Evolutionary conservation across 2,113 vertebrate genomes (phyloP).

Genomic region (Theristicus caerulescens): DNA sequence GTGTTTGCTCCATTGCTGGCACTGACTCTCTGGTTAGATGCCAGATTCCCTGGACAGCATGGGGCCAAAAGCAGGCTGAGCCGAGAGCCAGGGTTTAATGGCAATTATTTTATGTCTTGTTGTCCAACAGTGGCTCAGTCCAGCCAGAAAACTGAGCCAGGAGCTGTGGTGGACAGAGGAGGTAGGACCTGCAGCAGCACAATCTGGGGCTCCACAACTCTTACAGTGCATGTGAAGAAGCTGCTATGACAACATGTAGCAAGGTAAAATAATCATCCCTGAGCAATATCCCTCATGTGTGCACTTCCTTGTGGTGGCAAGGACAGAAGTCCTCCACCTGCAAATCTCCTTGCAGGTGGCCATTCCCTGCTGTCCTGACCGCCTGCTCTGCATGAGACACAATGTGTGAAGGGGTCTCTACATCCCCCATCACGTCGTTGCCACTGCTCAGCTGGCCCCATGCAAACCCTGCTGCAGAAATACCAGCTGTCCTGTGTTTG

Average conservation of each 20-base stretch:
- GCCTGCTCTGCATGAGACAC: neutral
- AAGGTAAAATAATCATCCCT: neutral
- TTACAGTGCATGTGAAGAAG: neutral
- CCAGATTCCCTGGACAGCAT: neutral
- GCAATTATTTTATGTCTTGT: neutral
- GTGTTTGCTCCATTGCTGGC: neutral
- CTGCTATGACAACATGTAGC: neutral
- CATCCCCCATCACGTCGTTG: neutral
- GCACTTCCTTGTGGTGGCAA: neutral
- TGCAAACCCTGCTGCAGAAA: neutral
- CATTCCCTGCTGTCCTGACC: neutral
- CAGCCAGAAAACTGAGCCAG: neutral
- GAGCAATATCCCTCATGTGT: neutral
- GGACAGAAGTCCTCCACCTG: neutral
- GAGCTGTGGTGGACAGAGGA: neutral
- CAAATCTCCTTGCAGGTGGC: neutral
- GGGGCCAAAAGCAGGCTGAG: neutral
- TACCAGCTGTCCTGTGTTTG: rapidly evolving
- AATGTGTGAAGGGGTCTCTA: rapidly evolving
- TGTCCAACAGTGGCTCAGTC: neutral
- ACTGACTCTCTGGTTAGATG: neutral
- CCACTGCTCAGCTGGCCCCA: neutral
- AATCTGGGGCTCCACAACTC: rapidly evolving
- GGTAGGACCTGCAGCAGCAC: neutral
- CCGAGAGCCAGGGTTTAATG: neutral